Percentiles rank a stretch among this genome's conserved stretches.
Evolutionary conservation across 2,797 vertebrate species (phyloP).

Genomic region (Myiothlypis coronata): DNA sequence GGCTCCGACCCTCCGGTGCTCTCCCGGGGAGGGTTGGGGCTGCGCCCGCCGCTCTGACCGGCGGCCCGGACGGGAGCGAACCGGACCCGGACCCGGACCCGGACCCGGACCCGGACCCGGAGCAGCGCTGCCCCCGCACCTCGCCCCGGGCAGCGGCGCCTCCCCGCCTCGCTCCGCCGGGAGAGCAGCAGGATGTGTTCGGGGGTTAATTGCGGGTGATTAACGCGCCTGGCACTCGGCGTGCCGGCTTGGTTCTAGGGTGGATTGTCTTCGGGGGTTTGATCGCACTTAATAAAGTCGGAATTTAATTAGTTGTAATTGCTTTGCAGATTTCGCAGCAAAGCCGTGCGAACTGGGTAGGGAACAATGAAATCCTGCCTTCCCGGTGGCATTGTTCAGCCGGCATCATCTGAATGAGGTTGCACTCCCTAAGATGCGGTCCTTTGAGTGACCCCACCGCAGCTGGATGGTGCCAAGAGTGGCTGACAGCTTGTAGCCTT

Average conservation of each 20-base stretch:
- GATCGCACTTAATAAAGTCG: not conserved
- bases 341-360: not conserved
- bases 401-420: not conserved
- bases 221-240: not conserved
- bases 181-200: accelerated
- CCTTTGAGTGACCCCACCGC: accelerated
- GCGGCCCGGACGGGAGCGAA: too few relatives aligned
- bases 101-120: accelerated
- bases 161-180: accelerated
- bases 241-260: not conserved
- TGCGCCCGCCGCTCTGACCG: accelerated
- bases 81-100: accelerated
- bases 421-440: not conserved
- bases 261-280: not conserved
- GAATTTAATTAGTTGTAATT: not conserved
- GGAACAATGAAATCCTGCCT: not conserved
- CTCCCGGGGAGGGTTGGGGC: not conserved
- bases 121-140: not conserved
- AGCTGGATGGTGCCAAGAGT: accelerated
- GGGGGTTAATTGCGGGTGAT: not conserved
- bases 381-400: not conserved
- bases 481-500: not conserved
- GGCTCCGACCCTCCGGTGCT: not conserved
- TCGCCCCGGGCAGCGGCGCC: accelerated
- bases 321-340: not conserved